phyloP scores from a whole-genome alignment of 2,113 vertebrate genomes.

The Mastomys natalensis region DNA sequence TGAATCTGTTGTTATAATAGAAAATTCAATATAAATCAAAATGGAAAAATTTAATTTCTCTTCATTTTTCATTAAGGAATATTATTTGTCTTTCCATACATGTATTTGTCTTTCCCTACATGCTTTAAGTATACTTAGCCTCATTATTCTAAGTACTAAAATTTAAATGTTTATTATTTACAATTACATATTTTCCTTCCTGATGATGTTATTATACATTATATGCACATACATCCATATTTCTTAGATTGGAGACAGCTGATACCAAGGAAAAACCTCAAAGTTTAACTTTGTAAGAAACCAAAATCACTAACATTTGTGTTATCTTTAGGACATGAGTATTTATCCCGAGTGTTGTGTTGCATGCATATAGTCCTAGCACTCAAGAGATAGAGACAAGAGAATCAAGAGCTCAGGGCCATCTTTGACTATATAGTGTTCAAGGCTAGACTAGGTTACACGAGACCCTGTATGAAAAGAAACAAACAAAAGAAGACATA shows the following conservation, averaged over 20 bases:
- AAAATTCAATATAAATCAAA: not conserved
- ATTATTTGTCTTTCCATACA: not conserved
- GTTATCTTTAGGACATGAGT: not conserved
- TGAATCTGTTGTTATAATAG: not conserved
- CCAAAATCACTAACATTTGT: not conserved
- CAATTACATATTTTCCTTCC: not conserved
- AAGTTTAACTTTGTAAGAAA: not conserved
- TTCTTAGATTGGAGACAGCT: not conserved
- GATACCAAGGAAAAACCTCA: not conserved
- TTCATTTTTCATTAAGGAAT: not conserved
- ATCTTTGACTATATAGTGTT: not conserved
- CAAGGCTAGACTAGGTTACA: not conserved
- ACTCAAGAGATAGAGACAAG: not conserved
- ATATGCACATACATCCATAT: not conserved
- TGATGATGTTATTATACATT: not conserved
- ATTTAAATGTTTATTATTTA: not conserved
- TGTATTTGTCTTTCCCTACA: not conserved
- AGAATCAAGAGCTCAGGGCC: not conserved
- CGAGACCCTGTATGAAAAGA: not conserved
- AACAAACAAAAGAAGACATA: not conserved
- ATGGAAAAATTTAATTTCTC: not conserved
- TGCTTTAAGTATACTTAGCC: not conserved
- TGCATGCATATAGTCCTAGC: not conserved
- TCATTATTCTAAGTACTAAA: not conserved
- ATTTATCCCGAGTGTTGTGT: not conserved